Evolutionary conservation across 2,888 invertebrate genomes (phyloP), one percentile per base, ranked within the genome.

Genomic region (Pollenia griseotomentosa): DNA sequence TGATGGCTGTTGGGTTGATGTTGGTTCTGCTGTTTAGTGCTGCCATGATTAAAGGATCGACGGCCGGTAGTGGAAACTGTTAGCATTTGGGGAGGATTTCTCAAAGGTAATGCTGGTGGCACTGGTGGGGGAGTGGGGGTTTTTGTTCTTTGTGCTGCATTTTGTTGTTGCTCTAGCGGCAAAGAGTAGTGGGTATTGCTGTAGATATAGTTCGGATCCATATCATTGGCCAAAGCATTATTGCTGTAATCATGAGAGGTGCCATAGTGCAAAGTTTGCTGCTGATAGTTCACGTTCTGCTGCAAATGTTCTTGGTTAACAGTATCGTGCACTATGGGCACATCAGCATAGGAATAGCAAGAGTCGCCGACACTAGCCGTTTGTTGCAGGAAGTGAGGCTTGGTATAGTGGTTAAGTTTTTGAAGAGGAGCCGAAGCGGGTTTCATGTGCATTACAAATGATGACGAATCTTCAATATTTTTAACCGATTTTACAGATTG

Each of bases 401-500:
- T 92, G 14, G 92, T 92, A 33, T 92, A 92, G 66, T 92, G 92
- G 77, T 92, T 92, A 40, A 92, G 86, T 73, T 91, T 92, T 19
- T 90, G 90, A 7, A 88, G 81, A 63, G 89, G 61, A 8, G 80
- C 81, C 9, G 87, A 84, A 59, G 66, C 85, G 51, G 89, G 89
- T 90, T 93, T 92, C 89, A 93, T 91, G 88, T 93, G 93, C 88
- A 93, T 89, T 57, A 93, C 91, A 88, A 93, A 93, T 66, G 91
- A 91, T 86, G 91, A 90, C 19, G 91, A 90, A 83, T 92, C 92
- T 46, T 92, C 91, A 53, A 90, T 80, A 12, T 42, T 68, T 23
- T 53, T 83, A 48, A 87, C 83, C 0, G 87, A n/a, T 10, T 88
- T 87, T 53, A 89, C 5, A 51, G 89, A 65, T 82, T 91, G 90